These are phyloP conservation scores for Actinia tenebrosa DNA, from an alignment of 64 coral and sea anemone genomes.

Conservation along the genomic window DNA sequence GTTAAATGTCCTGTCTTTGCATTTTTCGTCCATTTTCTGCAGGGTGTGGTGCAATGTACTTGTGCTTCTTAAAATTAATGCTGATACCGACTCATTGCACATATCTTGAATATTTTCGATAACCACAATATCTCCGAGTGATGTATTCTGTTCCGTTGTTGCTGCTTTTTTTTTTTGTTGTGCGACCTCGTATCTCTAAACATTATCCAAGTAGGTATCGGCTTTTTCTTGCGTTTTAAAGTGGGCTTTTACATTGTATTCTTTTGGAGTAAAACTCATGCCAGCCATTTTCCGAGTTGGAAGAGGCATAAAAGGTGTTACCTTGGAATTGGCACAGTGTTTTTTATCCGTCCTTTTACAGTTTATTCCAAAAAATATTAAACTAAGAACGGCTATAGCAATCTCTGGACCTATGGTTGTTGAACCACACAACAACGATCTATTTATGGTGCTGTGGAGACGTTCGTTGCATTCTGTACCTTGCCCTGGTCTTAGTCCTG, in stretches of 20 bases:
- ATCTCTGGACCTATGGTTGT: conserved; percentile 38
- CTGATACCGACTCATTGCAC: not conserved
- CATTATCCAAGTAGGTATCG: no score
- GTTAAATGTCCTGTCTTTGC: conserved; percentile 8
- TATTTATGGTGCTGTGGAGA: conserved; percentile 36
- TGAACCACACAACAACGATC: conserved; percentile 37
- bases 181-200: no score
- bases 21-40: not conserved
- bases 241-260: no score
- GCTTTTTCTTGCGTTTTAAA: no score
- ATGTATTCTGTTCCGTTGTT: no score
- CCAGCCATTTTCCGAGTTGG: no score
- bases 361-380: conserved; percentile 20
- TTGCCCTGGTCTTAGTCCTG: conserved; percentile 28
- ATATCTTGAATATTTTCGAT: not conserved
- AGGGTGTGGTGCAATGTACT: not conserved
- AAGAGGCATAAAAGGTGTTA: no score
- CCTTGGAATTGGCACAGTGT: no score
- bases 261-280: no score
- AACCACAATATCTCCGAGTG: not conserved
- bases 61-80: not conserved
- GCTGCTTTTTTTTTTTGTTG: no score
- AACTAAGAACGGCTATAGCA: conserved; percentile 30
- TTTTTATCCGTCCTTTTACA: not conserved
- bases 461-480: conserved; percentile 43